A percentile compares a stretch with the other conserved stretches of the same genome.
phyloP scores from a whole-genome alignment of 1,140 invertebrate genomes.

The Aphelinus atriplicis region DNA sequence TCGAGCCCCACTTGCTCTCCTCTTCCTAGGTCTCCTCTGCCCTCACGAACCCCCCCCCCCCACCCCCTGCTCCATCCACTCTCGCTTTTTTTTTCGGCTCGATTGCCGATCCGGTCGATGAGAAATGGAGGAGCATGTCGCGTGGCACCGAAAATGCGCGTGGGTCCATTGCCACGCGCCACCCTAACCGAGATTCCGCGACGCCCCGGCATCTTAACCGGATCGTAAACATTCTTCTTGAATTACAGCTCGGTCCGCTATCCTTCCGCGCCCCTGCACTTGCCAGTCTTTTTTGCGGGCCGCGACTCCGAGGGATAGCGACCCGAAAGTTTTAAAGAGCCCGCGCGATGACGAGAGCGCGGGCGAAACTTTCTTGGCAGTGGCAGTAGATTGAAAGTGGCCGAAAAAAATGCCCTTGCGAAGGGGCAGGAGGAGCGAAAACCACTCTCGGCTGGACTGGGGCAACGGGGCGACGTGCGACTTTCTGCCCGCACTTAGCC shows the following conservation, averaged over 20 bases:
- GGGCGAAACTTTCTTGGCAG: background rate
- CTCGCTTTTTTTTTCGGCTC: too few species aligned
- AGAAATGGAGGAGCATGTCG: background rate
- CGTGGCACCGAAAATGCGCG: background rate
- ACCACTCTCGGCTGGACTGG: background rate
- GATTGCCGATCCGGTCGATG: background rate
- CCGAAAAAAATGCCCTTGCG: background rate
- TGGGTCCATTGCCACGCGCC: background rate
- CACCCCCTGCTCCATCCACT: too few species aligned
- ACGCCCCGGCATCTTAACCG: background rate
- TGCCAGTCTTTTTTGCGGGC: too few species aligned
- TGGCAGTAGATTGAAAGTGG: background rate
- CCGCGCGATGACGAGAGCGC: background rate
- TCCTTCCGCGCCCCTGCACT: too few species aligned
- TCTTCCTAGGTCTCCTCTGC: too few species aligned
- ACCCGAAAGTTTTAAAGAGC: constrained; percentile 1
- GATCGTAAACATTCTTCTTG: constrained; percentile 8
- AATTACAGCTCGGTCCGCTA: background rate
- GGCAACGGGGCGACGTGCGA: too few species aligned
- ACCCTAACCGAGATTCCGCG: background rate
- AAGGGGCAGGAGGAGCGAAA: background rate
- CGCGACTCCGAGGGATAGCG: background rate
- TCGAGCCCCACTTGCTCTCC: too few species aligned
- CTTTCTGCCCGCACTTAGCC: too few species aligned
- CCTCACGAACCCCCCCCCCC: background rate